Evolutionary conservation across 2,797 vertebrate genomes (phyloP).

Genomic region (Triplophysa yarkandensis): DNA sequence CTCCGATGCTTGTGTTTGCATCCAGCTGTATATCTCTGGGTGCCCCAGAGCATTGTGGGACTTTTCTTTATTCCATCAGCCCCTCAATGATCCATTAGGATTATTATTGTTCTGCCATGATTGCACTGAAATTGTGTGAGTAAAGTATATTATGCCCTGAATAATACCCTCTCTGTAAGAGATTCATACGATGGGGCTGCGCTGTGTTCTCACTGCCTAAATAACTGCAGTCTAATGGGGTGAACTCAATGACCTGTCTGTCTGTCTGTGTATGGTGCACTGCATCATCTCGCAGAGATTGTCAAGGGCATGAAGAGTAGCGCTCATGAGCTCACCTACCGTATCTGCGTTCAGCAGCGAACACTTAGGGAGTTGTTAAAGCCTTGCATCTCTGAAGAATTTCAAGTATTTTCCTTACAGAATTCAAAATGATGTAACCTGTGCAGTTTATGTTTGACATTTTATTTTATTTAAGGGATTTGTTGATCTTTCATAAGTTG

Average conservation of each 20-base stretch:
- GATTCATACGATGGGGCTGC: slow-evolving; percentile 28
- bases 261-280: slow-evolving; percentile 20
- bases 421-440: neutral
- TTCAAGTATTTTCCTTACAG: neutral
- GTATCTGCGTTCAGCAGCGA: neutral
- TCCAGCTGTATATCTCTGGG: neutral
- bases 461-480: neutral
- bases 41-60: neutral
- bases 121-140: slow-evolving; percentile 40
- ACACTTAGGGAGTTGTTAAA: slow-evolving; percentile 20
- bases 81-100: slow-evolving; percentile 35
- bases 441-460: neutral
- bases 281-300: slow-evolving; percentile 34
- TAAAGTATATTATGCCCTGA: slow-evolving; percentile 44
- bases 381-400: slow-evolving; percentile 12
- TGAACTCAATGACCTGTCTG: slow-evolving; percentile 42
- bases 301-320: slow-evolving; percentile 28
- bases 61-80: slow-evolving; percentile 39
- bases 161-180: slow-evolving; percentile 50
- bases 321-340: slow-evolving; percentile 7
- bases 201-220: slow-evolving; percentile 40
- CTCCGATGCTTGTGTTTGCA: neutral
- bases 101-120: slow-evolving; percentile 42
- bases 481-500: neutral
- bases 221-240: slow-evolving; percentile 49